phyloP scores from a whole-genome alignment of 2,888 invertebrate genomes.

The Catotricha subobsoleta region DNA sequence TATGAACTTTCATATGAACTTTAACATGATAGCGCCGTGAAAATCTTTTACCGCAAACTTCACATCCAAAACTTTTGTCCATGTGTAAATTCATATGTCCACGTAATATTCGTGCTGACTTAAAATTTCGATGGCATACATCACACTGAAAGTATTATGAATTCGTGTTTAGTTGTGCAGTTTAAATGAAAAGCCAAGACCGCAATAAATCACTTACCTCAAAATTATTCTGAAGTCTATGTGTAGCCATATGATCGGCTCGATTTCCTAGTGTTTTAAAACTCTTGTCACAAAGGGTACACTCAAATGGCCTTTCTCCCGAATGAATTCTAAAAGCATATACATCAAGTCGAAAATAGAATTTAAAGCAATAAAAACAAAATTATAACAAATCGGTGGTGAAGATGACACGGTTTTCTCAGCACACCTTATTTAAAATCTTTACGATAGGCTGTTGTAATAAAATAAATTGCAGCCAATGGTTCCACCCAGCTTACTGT shows the following conservation, averaged over 20 bases:
- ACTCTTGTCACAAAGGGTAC: neutral
- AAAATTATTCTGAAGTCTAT: slow-evolving; percentile 1
- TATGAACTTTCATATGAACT: neutral
- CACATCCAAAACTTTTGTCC: neutral
- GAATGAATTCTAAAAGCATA: neutral
- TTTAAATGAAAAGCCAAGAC: neutral
- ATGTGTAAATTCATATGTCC: slow-evolving; percentile 1
- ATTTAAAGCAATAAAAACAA: too few species aligned
- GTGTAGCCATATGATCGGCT: slow-evolving; percentile 1
- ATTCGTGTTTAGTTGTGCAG: neutral
- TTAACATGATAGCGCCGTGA: slow-evolving; percentile 1
- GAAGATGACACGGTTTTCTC: too few species aligned
- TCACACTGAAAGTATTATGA: neutral
- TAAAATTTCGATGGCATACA: neutral
- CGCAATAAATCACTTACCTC: neutral
- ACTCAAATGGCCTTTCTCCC: neutral
- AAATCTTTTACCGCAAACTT: neutral
- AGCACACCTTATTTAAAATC: too few species aligned
- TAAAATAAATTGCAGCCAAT: too few species aligned
- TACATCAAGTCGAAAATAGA: too few species aligned
- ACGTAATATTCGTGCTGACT: slow-evolving; percentile 1
- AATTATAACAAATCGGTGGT: too few species aligned
- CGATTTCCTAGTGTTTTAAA: slow-evolving; percentile 4
- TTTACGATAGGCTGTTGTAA: too few species aligned
- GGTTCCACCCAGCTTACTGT: neutral